Evolutionary conservation across 2,888 invertebrate genomes (phyloP).

Genomic region (Oxyscelio sp.): DNA sequence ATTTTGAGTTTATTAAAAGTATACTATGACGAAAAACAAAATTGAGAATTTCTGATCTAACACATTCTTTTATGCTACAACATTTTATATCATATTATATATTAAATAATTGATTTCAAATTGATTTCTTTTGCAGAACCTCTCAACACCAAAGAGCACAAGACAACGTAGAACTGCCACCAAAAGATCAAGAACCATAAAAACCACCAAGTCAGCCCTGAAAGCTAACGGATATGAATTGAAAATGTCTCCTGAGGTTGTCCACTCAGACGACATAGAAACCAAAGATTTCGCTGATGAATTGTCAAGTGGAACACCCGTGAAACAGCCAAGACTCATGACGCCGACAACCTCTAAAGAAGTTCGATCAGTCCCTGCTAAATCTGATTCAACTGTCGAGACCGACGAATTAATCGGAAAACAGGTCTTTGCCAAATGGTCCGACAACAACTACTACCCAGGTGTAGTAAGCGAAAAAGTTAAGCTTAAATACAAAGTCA

Average conservation of each 20-base stretch:
- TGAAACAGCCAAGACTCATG: slow-evolving; percentile 53
- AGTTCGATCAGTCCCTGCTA: slow-evolving; percentile 3
- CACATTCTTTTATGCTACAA: no score
- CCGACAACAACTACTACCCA: slow-evolving; percentile 92
- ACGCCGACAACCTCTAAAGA: slow-evolving; percentile 1
- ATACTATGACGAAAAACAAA: no score
- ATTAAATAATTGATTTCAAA: no score
- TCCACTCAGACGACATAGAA: neutral
- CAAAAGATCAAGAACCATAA: slow-evolving; percentile 87
- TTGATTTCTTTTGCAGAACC: slow-evolving; percentile 85
- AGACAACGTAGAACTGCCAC: slow-evolving; percentile 88
- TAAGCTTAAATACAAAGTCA: slow-evolving; percentile 91
- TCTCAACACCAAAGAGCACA: slow-evolving; percentile 90
- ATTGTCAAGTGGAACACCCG: slow-evolving; percentile 16
- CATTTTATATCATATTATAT: no score
- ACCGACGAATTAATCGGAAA: slow-evolving; percentile 82
- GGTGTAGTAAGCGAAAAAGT: slow-evolving; percentile 90
- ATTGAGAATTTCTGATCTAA: no score
- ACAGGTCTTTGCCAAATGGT: slow-evolving; percentile 91
- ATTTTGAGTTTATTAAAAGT: no score
- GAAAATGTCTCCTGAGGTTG: slow-evolving; percentile 23
- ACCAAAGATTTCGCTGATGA: slow-evolving; percentile 27
- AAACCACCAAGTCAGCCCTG: slow-evolving; percentile 50
- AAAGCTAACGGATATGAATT: slow-evolving; percentile 44
- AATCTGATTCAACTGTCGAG: slow-evolving; percentile 17